Base-by-base conservation (phyloP, 2,113 vertebrate genomes). In the Melanostigma gelatinosum region DNA sequence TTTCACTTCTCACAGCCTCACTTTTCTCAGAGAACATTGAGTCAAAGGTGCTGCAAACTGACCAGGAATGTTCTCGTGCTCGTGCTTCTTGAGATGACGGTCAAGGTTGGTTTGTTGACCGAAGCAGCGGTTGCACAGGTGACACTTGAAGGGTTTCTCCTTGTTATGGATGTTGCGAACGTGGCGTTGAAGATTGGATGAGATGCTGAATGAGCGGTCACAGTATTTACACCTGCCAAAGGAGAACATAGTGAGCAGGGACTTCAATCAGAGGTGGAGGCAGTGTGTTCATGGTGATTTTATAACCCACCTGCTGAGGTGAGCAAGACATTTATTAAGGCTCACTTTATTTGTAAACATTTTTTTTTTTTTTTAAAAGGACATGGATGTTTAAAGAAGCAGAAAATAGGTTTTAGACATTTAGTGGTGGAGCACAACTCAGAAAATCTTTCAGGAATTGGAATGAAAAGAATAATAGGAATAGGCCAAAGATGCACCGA, bases 131-230 rank as follows among this genome's bases (percentile, higher is more conserved):
- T 98, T 99, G 88, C 98, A 99, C 91, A 99, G 94, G 93, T 98
- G 97, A 92, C 98, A 99, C 87, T 98, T 98, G 96, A 99, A 99
- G 70, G 98, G 98, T 89, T 99, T 99, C 95, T 99, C 98, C 94
- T 99, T 99, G 95, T 99, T 99, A 88, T 99, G 98, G 90, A 99
- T 99, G 94, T 99, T 99, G n/a, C 98, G 96, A 27, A 99, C 98
- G 38, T 99, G 98, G 81, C 98, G 95, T 93, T 99, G 98, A 62
- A 99, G 97, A 93, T 99, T 99, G 88, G 98, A 99, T 75, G 98
- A 99, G 91, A 99, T 99, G 96, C 98, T 99, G 96, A 99, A 99
- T 4, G 98, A 99, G 83, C 98, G 96, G 95, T 99, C 98, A 88
- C 98, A 99, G 95, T 99, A 99, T 95, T 99, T 99, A 96, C 98